Evolutionary conservation across 1,140 invertebrate species (phyloP).

Genomic region (Lordiphosa mommai): DNA sequence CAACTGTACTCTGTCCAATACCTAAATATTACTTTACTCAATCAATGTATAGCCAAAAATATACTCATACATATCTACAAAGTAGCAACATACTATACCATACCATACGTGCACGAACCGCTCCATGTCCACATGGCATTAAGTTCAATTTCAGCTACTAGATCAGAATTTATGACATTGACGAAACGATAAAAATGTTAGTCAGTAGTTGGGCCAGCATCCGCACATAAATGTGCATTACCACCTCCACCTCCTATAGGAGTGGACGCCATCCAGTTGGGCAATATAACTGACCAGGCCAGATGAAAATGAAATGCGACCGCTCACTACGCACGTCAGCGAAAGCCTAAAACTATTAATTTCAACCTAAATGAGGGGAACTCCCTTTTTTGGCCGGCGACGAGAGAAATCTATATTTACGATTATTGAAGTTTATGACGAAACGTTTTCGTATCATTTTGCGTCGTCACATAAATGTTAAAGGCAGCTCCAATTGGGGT

Average conservation of each 20-base stretch:
- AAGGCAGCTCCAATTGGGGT: constrained; percentile 15
- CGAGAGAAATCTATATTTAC: constrained; percentile 79
- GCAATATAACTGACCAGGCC: constrained; percentile 61
- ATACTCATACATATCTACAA: no score
- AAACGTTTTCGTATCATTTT: constrained; percentile 80
- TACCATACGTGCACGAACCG: no score
- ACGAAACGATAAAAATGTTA: constrained; percentile 77
- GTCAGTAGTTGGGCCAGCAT: constrained; percentile 30
- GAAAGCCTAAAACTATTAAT: constrained; percentile 77
- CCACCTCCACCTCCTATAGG: not conserved
- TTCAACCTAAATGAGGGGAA: constrained; percentile 50
- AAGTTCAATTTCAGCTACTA: constrained; percentile 75
- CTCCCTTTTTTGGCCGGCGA: no score
- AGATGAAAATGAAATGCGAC: constrained; percentile 70
- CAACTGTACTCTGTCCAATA: no score
- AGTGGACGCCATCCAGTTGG: not conserved
- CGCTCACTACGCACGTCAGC: constrained; percentile 39
- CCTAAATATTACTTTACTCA: no score
- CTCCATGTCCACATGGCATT: constrained; percentile 44
- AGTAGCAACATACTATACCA: no score
- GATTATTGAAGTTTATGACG: constrained; percentile 80
- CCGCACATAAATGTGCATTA: constrained; percentile 73
- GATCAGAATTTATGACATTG: constrained; percentile 78
- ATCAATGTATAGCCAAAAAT: no score
- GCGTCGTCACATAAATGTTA: constrained; percentile 78